Base-by-base conservation (phyloP, 2,888 invertebrate genomes). In the Leptopilina drosophilae region DNA sequence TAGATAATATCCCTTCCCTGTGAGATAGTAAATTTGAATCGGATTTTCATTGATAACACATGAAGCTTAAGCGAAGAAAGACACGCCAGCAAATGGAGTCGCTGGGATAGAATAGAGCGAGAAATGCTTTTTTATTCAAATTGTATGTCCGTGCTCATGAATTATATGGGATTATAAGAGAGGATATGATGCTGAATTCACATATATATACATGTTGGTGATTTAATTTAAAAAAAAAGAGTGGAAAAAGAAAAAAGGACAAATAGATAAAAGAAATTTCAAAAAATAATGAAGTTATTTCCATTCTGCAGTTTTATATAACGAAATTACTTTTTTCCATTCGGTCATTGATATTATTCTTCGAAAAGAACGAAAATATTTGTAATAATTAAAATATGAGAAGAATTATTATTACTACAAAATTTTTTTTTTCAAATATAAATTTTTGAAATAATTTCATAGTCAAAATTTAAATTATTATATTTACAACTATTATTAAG, bases 81-180 rank as follows among this genome's bases (percentile, higher is more conserved):
- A 49, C 12, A 12, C 49, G 20, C 15, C n/a, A 33, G 33, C 33
- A 40, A 66, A 66, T 66, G 14, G 66, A 42, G 15, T 66, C 11
- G 26, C 12, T 15, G 6, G 33, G 40, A 66, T 42, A 42, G 66
- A 62, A 62, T 62, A 14, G 42, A 66, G 42, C n/a, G 66, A 42
- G 15, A 66, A 42, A 66, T 15, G 66, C 42, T 66, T 66, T 66
- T 66, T 66, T 66, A 66, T 66, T 66, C 66, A 66, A 66, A 66
- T 66, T 66, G 42, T 66, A 42, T 46, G 66, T 66, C 66, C 42
- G 66, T n/a, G 42, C 42, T 40, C 66, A 42, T 66, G 42, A 66
- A 66, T 66, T 42, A 66, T 66, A 15, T 15, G n/a, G 42, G 15
- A 66, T 66, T 66, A 42, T 42, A 42, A 66, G 14, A 66, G 46